Evolutionary conservation across 2,797 vertebrate species (phyloP).

Genomic region (Trichosurus vulpecula): DNA sequence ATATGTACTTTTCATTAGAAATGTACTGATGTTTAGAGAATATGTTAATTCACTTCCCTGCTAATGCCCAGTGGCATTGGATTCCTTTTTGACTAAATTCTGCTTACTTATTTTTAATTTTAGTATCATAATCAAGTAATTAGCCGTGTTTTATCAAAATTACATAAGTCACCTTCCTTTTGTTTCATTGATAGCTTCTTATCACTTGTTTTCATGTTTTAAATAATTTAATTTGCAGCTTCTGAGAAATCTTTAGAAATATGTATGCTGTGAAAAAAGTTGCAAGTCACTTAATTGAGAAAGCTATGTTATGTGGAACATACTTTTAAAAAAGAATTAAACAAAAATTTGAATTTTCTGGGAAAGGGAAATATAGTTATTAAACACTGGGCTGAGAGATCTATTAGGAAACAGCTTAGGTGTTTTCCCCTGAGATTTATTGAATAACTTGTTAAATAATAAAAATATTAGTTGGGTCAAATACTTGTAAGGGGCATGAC

Average conservation of each 20-base stretch:
- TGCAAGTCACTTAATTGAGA: not conserved
- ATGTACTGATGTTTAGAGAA: constrained; percentile 31
- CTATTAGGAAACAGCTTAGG: constrained; percentile 34
- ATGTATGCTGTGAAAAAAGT: constrained; percentile 39
- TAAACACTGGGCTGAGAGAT: constrained; percentile 36
- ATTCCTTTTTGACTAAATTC: constrained; percentile 45
- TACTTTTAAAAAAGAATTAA: constrained; percentile 33
- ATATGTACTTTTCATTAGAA: constrained; percentile 43
- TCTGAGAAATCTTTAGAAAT: constrained; percentile 46
- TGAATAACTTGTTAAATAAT: constrained; percentile 54
- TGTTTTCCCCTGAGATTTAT: constrained; percentile 16
- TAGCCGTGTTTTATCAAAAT: constrained; percentile 61
- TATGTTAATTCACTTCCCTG: not conserved
- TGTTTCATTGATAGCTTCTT: constrained; percentile 64
- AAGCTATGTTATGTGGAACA: constrained; percentile 1
- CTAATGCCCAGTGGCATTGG: constrained; percentile 6
- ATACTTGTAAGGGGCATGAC: not conserved
- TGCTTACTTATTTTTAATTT: constrained; percentile 63
- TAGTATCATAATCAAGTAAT: constrained; percentile 50
- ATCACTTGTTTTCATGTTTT: constrained; percentile 70
- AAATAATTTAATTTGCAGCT: constrained; percentile 75
- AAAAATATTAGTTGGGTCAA: constrained; percentile 31
- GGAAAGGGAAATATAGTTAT: constrained; percentile 17
- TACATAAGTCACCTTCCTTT: constrained; percentile 58
- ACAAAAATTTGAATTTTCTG: constrained; percentile 12